Base-by-base conservation (phyloP, 2,113 vertebrate species). In the Litocranius walleri region DNA sequence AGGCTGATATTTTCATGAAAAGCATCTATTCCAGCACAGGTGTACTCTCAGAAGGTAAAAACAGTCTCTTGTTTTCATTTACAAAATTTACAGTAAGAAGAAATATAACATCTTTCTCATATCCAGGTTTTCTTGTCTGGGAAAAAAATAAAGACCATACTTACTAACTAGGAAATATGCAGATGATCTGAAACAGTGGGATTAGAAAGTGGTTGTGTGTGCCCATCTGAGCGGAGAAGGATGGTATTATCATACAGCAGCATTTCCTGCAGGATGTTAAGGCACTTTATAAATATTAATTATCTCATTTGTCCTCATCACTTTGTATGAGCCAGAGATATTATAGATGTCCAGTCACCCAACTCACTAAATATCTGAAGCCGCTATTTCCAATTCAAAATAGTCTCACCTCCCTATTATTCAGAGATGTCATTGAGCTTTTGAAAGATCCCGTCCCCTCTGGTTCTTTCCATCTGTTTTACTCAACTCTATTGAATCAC, bases 261-360 rank as follows among this genome's bases (percentile, higher is more conserved):
- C 57, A 19, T 54, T 48, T 80, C 36, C 93, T 81, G 91, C 88
- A 84, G 91, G 88, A 57, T 48, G 23, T 45, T 61, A 52, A 56
- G 50, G 88, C 1, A 6, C 91, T 56, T 57, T 48, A 71, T 90
- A 78, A 67, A 83, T 71, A 45, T 80, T 50, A 45, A 86, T 56
- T 29, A 33, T 45, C 50, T 89, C 83, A 36, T 45, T 59, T 33
- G 11, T 33, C 86, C 91, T 94, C 40, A 54, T 43, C 71, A 17
- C 56, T 19, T 23, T 33, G 45, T 56, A 13, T 5, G 71, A 90
- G 43, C 50, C 29, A n/a, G 48, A 33, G 80, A 17, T 61, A 1
- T 56, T 33, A 17, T 2, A 54, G 59, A 52, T 12, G 61, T 80
- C 61, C 3, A 0, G 56, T 30, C 27, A 29, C 88, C 59, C 43